Conservation (phyloP, 2,888 invertebrate genomes). For the Uropetala carovei region DNA sequence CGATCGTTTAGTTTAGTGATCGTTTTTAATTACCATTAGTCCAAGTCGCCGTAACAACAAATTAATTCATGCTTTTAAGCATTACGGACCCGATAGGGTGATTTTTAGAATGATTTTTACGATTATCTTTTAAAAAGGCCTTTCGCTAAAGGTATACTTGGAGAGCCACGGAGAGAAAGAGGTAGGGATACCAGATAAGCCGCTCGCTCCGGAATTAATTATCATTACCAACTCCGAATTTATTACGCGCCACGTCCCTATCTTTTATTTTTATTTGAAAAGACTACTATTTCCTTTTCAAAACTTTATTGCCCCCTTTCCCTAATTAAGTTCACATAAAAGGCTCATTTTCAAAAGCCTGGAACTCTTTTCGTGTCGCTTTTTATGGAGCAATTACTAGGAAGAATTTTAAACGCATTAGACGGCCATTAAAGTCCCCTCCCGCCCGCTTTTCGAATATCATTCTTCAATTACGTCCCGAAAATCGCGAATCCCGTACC, state of each 20-base stretch:
- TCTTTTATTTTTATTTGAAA: background rate
- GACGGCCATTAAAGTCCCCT: background rate
- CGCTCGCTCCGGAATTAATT: background rate
- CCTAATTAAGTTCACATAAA: slow-evolving; percentile 17
- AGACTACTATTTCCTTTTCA: background rate
- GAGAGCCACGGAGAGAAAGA: background rate
- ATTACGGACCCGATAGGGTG: background rate
- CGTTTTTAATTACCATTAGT: background rate
- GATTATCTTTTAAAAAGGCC: background rate
- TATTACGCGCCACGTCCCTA: background rate
- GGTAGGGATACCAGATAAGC: background rate
- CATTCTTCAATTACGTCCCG: background rate
- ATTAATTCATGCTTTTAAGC: background rate
- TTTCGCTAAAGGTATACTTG: background rate
- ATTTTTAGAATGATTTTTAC: background rate
- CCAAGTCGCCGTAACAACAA: background rate
- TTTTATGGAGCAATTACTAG: slow-evolving; percentile 1
- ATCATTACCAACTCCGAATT: background rate
- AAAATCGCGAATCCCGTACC: background rate
- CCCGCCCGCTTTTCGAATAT: background rate
- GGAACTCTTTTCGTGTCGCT: background rate
- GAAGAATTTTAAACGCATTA: background rate
- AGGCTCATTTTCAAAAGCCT: background rate
- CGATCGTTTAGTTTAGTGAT: too few species aligned
- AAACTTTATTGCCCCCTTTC: background rate